Evolutionary conservation across 2,113 vertebrate species (phyloP).

Genomic region (Neogobius melanostomus): DNA sequence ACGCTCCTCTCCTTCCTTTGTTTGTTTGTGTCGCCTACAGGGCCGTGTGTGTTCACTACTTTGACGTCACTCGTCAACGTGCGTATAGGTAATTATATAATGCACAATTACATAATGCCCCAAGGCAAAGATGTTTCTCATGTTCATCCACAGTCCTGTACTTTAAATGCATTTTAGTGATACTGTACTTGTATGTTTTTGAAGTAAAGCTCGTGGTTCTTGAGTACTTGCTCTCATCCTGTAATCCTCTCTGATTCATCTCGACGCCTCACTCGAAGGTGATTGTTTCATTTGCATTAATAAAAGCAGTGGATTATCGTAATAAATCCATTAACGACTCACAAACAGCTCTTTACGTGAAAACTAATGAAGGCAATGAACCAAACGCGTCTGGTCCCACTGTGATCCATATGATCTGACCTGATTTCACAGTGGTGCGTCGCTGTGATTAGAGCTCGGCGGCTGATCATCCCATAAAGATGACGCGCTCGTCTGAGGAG

Average conservation of each 20-base stretch:
- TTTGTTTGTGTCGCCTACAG: too few relatives aligned
- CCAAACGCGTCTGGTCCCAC: constrained; percentile 41
- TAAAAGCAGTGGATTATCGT: constrained; percentile 45
- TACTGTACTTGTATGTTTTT: too few relatives aligned
- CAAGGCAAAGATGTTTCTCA: too few relatives aligned
- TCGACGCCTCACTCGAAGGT: constrained; percentile 23
- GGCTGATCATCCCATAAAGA: constrained; percentile 48
- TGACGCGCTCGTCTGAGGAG: constrained; percentile 25
- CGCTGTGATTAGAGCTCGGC: constrained; percentile 46
- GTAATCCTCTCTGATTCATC: constrained; percentile 17
- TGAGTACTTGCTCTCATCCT: background rate
- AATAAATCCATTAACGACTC: constrained; percentile 53
- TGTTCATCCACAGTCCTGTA: too few relatives aligned
- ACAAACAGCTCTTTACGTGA: constrained; percentile 48
- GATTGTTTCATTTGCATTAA: constrained; percentile 58
- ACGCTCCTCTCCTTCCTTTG: too few relatives aligned
- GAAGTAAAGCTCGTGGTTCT: too few relatives aligned
- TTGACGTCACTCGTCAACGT: too few relatives aligned
- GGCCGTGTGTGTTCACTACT: too few relatives aligned
- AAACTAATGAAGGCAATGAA: constrained; percentile 63
- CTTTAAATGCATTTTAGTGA: too few relatives aligned
- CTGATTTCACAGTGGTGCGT: constrained; percentile 56
- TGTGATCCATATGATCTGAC: constrained; percentile 34
- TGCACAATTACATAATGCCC: too few relatives aligned
- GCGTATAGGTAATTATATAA: too few relatives aligned